These are phyloP conservation scores for Pristis pectinata DNA, from an alignment of 2,797 vertebrate species.

Conservation along the genomic window DNA sequence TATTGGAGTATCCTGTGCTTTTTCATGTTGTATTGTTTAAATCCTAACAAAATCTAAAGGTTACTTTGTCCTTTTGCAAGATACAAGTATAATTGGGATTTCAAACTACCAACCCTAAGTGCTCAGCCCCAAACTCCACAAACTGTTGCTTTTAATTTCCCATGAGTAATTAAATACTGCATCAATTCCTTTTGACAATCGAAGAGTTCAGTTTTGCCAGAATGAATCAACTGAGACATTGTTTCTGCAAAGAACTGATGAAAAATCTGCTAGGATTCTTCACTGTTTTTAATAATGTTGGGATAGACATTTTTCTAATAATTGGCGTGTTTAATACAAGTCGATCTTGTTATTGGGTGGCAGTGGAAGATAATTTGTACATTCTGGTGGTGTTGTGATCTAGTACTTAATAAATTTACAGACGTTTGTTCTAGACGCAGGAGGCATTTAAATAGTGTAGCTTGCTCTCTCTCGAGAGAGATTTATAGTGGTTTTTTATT, in stretches of 20 bases:
- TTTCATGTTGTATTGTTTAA: not conserved
- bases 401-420: not conserved
- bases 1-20: not conserved
- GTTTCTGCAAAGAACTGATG: not conserved
- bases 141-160: not conserved
- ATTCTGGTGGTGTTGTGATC: not conserved
- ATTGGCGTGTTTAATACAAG: not conserved
- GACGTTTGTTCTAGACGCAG: not conserved
- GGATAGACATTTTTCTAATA: not conserved
- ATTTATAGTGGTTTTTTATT: not conserved
- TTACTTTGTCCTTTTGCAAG: not conserved
- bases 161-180: not conserved
- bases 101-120: too few relatives aligned
- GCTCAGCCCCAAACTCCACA: not conserved
- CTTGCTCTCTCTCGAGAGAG: not conserved
- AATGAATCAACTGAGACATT: not conserved
- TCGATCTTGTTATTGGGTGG: not conserved
- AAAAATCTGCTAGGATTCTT: not conserved
- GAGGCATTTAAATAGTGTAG: not conserved
- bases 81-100: not conserved
- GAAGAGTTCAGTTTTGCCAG: not conserved
- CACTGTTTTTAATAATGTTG: not conserved
- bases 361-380: not conserved
- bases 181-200: not conserved
- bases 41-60: not conserved